phyloP scores from a whole-genome alignment of 2,797 vertebrate genomes.

The Acridotheres tristis region DNA sequence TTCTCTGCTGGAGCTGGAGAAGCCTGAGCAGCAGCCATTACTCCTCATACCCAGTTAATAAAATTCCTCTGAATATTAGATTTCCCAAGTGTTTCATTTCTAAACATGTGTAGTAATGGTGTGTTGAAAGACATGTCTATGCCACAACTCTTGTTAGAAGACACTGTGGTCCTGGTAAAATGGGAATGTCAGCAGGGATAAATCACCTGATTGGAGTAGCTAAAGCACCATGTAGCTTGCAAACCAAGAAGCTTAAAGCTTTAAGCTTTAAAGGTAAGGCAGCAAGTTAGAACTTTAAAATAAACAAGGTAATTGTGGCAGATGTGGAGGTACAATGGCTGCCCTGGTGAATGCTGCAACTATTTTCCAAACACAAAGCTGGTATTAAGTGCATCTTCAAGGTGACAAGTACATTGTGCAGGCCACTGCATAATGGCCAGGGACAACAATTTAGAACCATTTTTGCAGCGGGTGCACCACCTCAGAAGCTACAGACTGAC shows the following conservation, averaged over 20 bases:
- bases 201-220: neutral
- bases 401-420: neutral
- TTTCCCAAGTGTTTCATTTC: neutral
- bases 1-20: neutral
- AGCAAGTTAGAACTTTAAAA: neutral
- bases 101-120: fast-evolving
- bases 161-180: neutral
- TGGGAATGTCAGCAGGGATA: neutral
- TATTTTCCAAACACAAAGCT: neutral
- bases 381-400: neutral
- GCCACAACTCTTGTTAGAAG: neutral
- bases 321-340: neutral
- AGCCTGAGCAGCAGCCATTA: neutral
- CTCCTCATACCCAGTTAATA: neutral
- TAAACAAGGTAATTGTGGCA: neutral
- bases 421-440: neutral
- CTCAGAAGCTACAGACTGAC: neutral
- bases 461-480: neutral
- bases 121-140: neutral
- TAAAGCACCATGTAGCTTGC: neutral
- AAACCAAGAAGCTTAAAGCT: neutral
- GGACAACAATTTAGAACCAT: neutral
- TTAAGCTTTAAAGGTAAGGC: neutral
- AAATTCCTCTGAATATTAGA: neutral
- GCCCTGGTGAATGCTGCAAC: neutral